Percentiles rank a stretch among this genome's conserved stretches.
phyloP scores from a whole-genome alignment of 2,797 vertebrate species.

The Menidia menidia region DNA sequence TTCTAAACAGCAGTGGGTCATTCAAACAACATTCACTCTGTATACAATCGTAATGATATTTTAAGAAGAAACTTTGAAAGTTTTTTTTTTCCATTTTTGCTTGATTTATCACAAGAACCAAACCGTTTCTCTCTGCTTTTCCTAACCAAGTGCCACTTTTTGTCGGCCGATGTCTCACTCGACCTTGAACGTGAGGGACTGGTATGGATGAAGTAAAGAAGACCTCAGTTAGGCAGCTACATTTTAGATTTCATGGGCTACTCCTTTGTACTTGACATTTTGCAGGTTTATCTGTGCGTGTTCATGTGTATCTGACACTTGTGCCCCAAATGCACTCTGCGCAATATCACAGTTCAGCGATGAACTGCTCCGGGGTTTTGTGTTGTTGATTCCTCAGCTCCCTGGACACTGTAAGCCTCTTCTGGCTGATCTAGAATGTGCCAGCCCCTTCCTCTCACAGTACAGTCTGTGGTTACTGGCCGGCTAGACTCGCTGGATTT shows the following conservation, averaged over 20 bases:
- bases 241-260: constrained; percentile 4
- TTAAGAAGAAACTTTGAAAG: neutral
- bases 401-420: neutral
- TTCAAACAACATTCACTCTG: neutral
- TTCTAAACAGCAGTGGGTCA: constrained; percentile 43
- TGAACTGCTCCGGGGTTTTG: constrained; percentile 5
- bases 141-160: constrained; percentile 1
- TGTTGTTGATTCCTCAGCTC: neutral
- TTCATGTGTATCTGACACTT: neutral
- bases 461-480: constrained; percentile 2
- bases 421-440: neutral
- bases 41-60: neutral
- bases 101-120: neutral
- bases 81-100: neutral
- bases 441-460: neutral
- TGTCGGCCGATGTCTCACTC: neutral
- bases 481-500: neutral
- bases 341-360: neutral
- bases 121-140: neutral
- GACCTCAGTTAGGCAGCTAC: neutral
- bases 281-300: neutral
- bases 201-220: constrained; percentile 1
- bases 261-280: neutral
- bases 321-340: neutral
- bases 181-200: neutral